Evolutionary conservation across 2,797 vertebrate species (phyloP).

Genomic region (Pseudochirops corinnae): DNA sequence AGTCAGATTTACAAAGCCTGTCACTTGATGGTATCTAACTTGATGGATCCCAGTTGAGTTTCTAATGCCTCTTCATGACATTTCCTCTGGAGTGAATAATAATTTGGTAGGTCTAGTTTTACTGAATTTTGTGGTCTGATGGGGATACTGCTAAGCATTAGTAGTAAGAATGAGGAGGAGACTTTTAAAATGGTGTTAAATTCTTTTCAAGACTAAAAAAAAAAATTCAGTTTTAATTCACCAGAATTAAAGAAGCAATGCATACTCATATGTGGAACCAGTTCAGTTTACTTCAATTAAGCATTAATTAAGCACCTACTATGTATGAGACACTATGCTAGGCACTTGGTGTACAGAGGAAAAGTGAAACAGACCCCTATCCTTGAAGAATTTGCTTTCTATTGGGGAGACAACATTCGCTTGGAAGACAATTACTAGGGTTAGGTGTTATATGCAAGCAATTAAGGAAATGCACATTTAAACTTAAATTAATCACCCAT

Average conservation of each 20-base stretch:
- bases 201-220: constrained; percentile 41
- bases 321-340: neutral
- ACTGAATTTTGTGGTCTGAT: neutral
- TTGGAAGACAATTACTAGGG: neutral
- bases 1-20: constrained; percentile 63
- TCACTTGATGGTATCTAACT: constrained; percentile 10
- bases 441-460: neutral
- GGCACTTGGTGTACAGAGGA: neutral
- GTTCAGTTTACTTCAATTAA: constrained; percentile 21
- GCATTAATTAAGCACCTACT: neutral
- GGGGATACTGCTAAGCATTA: constrained; percentile 31
- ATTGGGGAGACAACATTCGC: neutral
- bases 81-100: constrained; percentile 60
- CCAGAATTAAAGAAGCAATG: constrained; percentile 34
- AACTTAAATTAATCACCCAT: constrained; percentile 10
- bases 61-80: constrained; percentile 52
- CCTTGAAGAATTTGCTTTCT: neutral
- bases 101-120: constrained; percentile 48
- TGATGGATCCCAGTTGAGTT: constrained; percentile 52
- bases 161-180: constrained; percentile 44
- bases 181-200: neutral
- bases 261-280: constrained; percentile 1
- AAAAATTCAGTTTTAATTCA: constrained; percentile 45
- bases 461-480: neutral
- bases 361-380: neutral